phyloP scores from a whole-genome alignment of 2,113 vertebrate genomes.

The Xyrauchen texanus region DNA sequence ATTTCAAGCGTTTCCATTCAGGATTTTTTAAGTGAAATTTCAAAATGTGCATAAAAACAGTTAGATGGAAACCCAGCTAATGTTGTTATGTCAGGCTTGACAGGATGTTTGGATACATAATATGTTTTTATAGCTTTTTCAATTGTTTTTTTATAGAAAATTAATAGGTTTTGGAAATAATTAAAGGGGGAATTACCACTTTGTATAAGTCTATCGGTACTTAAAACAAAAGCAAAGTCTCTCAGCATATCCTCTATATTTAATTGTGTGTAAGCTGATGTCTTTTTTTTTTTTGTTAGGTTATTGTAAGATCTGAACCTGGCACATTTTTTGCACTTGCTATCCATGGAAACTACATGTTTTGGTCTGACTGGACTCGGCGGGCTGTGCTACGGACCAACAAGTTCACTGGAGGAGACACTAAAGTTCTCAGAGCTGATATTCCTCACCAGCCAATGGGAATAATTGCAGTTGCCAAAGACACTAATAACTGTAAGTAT shows the following conservation, averaged over 20 bases:
- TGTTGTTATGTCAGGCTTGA: no score
- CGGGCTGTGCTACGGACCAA: conserved; percentile 91
- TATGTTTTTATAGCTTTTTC: no score
- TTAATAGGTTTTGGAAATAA: no score
- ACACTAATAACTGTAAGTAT: conserved; percentile 95
- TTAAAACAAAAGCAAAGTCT: not conserved
- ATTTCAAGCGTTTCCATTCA: no score
- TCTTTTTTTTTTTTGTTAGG: conserved; percentile 67
- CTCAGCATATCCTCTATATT: not conserved
- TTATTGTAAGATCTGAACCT: conserved; percentile 90
- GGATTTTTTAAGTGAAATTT: no score
- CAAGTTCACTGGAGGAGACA: conserved; percentile 93
- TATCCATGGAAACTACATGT: conserved; percentile 92
- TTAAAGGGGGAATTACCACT: no score
- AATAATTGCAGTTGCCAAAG: conserved; percentile 91
- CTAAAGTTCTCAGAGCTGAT: conserved; percentile 90
- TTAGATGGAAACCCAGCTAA: no score
- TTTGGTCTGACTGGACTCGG: conserved; percentile 95
- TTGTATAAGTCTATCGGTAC: no score
- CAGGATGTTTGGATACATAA: no score
- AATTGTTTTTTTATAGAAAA: no score
- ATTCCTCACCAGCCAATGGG: conserved; percentile 98
- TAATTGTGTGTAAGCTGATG: not conserved
- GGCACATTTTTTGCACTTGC: conserved; percentile 94
- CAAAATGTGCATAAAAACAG: no score